phyloP scores from a whole-genome alignment of 2,113 vertebrate genomes.

The Oxygymnocypris stewartii region DNA sequence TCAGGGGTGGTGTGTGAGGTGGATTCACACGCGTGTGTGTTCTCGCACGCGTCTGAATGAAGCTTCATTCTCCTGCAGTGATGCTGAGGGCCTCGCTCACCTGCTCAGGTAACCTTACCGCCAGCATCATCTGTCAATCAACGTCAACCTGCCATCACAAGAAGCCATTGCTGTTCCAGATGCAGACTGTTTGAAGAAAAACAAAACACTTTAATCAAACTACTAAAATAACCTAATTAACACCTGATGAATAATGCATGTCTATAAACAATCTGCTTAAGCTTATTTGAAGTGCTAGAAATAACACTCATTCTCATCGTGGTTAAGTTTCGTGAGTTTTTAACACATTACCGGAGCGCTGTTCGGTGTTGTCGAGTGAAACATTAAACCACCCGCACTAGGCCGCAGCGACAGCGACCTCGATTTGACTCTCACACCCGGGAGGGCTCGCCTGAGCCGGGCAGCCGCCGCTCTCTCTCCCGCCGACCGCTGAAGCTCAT shows the following conservation, averaged over 20 bases:
- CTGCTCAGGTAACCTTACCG: background rate
- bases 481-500: slow-evolving; percentile 51
- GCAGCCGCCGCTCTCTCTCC: slow-evolving; percentile 24
- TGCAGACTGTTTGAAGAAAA: background rate
- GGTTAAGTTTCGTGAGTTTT: background rate
- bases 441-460: slow-evolving; percentile 22
- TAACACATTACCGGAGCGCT: slow-evolving; percentile 26
- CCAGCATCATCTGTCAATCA: slow-evolving; percentile 38
- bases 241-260: background rate
- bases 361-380: background rate
- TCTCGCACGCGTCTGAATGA: slow-evolving; percentile 32
- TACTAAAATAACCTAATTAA: background rate
- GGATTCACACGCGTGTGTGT: slow-evolving; percentile 16
- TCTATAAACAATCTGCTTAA: background rate
- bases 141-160: background rate
- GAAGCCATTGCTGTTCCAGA: slow-evolving; percentile 18
- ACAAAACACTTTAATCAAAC: background rate
- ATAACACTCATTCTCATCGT: background rate
- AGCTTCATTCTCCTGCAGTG: slow-evolving; percentile 48
- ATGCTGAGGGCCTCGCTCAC: slow-evolving; percentile 26
- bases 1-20: background rate
- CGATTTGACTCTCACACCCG: slow-evolving; percentile 53
- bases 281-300: background rate
- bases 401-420: slow-evolving; percentile 46
- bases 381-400: background rate